phyloP scores from a whole-genome alignment of 2,113 vertebrate species.

The Lasiurus borealis region DNA sequence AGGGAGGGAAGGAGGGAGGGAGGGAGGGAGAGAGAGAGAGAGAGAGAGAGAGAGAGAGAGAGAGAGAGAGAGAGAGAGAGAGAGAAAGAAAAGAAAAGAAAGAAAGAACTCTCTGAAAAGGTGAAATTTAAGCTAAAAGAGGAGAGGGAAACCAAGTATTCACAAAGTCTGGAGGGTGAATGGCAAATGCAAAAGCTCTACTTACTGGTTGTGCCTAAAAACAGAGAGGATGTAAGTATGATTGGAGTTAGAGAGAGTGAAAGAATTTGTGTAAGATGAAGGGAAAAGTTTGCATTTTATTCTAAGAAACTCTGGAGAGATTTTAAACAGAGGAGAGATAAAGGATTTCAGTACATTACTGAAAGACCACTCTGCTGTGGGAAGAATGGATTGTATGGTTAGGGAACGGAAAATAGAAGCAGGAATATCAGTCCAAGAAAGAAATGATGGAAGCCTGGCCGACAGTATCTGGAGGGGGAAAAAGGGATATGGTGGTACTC shows the following conservation, averaged over 20 bases:
- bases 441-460: background rate
- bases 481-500: background rate
- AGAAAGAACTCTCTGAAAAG: background rate
- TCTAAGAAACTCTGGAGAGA: conserved; percentile 13
- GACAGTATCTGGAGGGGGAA: background rate
- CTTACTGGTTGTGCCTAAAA: background rate
- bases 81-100: too few species aligned
- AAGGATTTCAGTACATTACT: background rate
- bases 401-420: background rate
- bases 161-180: background rate
- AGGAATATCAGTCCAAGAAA: background rate
- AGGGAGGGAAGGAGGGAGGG: too few species aligned
- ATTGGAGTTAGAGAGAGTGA: background rate
- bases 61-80: too few species aligned
- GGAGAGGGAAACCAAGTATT: background rate
- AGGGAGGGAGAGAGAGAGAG: too few species aligned
- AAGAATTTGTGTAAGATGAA: background rate
- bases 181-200: background rate
- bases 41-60: too few species aligned
- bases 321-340: background rate
- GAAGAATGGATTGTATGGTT: background rate
- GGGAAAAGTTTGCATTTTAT: background rate
- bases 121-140: conserved; percentile 1
- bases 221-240: background rate
- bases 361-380: background rate